Evolutionary conservation across 92 coral and sea anemone genomes (phyloP), one percentile per base, ranked within the genome.

Genomic region (Isaurus tuberculatus): DNA sequence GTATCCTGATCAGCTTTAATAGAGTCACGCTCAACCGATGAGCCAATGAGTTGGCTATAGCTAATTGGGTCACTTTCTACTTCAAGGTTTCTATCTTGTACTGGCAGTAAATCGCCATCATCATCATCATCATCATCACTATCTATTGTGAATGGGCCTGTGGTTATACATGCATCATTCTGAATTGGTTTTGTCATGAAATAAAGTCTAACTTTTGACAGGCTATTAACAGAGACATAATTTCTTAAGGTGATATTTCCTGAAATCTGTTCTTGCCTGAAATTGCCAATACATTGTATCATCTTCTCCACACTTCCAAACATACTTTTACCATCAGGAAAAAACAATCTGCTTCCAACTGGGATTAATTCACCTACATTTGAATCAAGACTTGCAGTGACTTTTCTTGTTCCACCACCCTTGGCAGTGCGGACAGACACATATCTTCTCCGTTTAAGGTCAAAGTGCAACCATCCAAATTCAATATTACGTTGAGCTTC

Each of bases 341-440:
- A 84, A 79, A 88, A 88, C 29, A 84, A 43, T 37, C 58, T 74
- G 70, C 66, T 58, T 64, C 79, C 91, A 69, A 78, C 84, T 60
- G 55, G 37, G 28, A 83, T 65, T 20, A 88, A 51, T 25, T 64
- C 84, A 33, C 49, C 84, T 65, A 67, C 51, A 53, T 46, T 64
- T 34, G 88, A 87, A 55, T 64, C 20, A 49, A 83, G 73, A 17
- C 40, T 29, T 31, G 84, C 66, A 57, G 84, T 84, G 57, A 88
- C 85, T 70, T 70, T 65, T 36, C 91, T 83, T 51, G 84, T 83
- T 83, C 91, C 91, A 46, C 85, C 91, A 16, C 89, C 89, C 42
- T 85, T 83, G 66, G 79, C 80, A 57, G 75, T 55, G 34, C 84
- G 63, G 34, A 85, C 84, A 55, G 80, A 37, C 58, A 85, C 88